A percentile compares a stretch with the other conserved stretches of the same genome.
Evolutionary conservation across 2,113 vertebrate genomes (phyloP).

Genomic region (Heterocephalus glaber): DNA sequence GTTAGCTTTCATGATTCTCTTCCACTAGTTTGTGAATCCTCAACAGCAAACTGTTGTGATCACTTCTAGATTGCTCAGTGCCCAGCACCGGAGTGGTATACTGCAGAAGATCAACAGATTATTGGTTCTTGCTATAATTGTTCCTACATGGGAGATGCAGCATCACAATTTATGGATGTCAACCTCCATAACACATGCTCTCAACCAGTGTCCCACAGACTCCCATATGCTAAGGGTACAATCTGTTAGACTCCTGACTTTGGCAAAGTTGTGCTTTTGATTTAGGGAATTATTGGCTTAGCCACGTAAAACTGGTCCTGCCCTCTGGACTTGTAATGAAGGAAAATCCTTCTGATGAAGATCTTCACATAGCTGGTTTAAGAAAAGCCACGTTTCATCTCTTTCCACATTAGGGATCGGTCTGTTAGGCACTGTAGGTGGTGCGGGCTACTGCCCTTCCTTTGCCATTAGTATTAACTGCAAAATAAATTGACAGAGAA

Average conservation of each 20-base stretch:
- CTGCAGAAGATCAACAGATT: background rate
- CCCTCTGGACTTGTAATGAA: background rate
- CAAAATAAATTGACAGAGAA: constrained; percentile 13
- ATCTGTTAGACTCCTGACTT: background rate
- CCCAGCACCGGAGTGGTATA: background rate
- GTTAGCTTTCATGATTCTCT: background rate
- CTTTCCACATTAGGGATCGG: background rate
- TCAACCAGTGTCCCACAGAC: background rate
- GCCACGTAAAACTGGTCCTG: background rate
- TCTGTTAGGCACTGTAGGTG: background rate
- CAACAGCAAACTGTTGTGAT: background rate
- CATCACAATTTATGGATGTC: background rate
- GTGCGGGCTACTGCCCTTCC: background rate
- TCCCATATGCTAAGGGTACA: background rate
- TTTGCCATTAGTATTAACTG: background rate
- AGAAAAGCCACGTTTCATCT: background rate
- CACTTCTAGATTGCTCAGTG: background rate
- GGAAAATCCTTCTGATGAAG: background rate
- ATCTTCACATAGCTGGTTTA: background rate
- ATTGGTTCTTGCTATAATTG: background rate
- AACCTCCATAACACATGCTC: background rate
- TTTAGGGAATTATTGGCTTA: background rate
- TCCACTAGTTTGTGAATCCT: background rate
- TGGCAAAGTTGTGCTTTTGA: background rate
- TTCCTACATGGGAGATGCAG: background rate